Percentiles rank a stretch among this genome's conserved stretches.
These are phyloP conservation scores for Neopipo cinnamomea DNA, from an alignment of 2,113 vertebrate species.

Conservation along the genomic window DNA sequence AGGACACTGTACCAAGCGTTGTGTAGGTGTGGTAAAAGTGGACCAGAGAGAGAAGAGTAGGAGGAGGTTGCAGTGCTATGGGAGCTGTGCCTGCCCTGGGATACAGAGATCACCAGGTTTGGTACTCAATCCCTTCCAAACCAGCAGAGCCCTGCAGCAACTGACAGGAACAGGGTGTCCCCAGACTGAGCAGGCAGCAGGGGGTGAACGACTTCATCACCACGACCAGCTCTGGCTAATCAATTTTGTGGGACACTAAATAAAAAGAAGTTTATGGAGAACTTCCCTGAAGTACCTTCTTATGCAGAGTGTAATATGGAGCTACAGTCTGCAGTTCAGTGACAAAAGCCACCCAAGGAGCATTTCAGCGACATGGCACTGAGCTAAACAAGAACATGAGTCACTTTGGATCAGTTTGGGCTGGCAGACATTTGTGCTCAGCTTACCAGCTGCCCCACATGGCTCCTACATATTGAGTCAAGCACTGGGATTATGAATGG, in stretches of 20 bases:
- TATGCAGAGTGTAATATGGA: neutral
- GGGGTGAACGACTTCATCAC: neutral
- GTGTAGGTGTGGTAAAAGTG: neutral
- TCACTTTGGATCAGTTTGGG: neutral
- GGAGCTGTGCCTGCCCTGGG: neutral
- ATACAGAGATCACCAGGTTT: neutral
- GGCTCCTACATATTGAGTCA: neutral
- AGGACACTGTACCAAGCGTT: neutral
- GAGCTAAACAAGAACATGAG: neutral
- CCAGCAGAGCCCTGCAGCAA: neutral
- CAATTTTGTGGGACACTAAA: neutral
- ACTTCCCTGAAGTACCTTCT: neutral
- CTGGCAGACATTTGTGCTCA: neutral
- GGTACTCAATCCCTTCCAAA: neutral
- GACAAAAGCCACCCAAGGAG: neutral
- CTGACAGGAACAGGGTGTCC: neutral
- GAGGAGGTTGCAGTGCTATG: neutral
- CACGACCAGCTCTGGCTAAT: neutral
- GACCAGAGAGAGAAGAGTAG: neutral
- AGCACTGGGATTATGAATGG: neutral
- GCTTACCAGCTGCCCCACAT: neutral
- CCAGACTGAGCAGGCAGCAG: neutral
- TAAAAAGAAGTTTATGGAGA: neutral
- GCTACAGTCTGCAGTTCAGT: neutral
- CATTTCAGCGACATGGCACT: neutral